Evolutionary conservation across 2,888 invertebrate species (phyloP).

Genomic region (Diaphora mendica): DNA sequence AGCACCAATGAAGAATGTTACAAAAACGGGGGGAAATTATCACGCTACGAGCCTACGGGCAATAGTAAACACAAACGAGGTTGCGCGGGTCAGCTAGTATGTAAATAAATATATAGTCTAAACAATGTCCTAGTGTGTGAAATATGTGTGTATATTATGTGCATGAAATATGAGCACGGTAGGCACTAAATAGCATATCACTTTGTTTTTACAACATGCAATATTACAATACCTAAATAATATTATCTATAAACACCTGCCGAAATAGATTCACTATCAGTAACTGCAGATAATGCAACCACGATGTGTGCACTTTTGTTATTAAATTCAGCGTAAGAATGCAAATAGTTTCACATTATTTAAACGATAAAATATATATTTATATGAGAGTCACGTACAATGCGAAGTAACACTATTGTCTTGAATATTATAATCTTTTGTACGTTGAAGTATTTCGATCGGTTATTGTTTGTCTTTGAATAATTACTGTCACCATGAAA

Average conservation of each 20-base stretch:
- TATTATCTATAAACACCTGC: background rate
- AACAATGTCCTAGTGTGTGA: background rate
- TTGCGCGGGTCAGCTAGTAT: too few relatives aligned
- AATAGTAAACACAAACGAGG: too few relatives aligned
- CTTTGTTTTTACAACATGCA: background rate
- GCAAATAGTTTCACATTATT: constrained; percentile 4
- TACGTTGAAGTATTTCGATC: constrained; percentile 4
- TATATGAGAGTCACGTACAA: constrained; percentile 8
- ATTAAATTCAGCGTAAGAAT: background rate
- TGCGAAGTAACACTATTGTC: background rate
- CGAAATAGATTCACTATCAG: background rate
- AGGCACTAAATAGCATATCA: background rate
- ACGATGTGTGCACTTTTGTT: background rate
- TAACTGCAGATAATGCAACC: background rate
- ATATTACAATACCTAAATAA: background rate
- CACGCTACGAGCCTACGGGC: too few relatives aligned
- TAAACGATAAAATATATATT: background rate
- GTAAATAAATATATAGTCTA: background rate
- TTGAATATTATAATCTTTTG: constrained; percentile 1
- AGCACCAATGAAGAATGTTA: too few relatives aligned
- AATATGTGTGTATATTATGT: too few relatives aligned
- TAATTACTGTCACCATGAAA: background rate
- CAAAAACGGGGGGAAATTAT: too few relatives aligned
- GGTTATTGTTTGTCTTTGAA: background rate
- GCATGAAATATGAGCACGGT: background rate